phyloP scores from a whole-genome alignment of 2,888 invertebrate genomes.

The Leistus spinibarbis region DNA sequence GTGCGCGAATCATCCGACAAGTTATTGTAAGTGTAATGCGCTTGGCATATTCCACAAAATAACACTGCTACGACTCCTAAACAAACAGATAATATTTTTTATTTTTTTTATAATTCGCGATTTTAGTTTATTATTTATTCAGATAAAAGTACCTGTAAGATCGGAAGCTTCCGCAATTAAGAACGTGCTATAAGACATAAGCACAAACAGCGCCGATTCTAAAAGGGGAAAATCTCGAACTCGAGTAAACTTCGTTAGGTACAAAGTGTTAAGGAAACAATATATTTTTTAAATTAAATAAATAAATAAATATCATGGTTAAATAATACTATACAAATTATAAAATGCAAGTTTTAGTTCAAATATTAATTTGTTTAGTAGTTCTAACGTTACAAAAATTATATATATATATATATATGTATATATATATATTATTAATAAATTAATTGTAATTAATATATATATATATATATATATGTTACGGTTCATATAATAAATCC shows the following conservation, averaged over 20 bases:
- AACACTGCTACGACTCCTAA: constrained; percentile 93
- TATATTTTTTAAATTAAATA: constrained; percentile 1
- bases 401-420: no score
- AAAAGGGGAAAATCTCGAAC: constrained; percentile 93
- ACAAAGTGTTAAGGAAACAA: constrained; percentile 49
- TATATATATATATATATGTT: no score
- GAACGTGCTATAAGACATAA: constrained; percentile 98
- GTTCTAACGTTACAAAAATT: no score
- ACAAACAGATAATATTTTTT: constrained; percentile 30
- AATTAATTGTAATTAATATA: no score
- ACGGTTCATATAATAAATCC: no score
- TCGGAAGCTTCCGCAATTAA: constrained; percentile 95
- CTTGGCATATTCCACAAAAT: constrained; percentile 98
- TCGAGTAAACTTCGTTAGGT: constrained; percentile 93
- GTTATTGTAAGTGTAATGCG: constrained; percentile 98
- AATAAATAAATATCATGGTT: no score
- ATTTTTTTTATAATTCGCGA: constrained; percentile 17
- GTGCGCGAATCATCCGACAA: constrained; percentile 84
- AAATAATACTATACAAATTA: no score
- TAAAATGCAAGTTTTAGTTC: no score
- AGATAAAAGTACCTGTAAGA: constrained; percentile 76
- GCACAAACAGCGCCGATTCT: constrained; percentile 94
- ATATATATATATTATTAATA: no score
- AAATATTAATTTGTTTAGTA: no score
- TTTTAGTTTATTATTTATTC: constrained; percentile 21